Base-by-base conservation (phyloP, 2,113 vertebrate genomes). In the Butorides virescens region DNA sequence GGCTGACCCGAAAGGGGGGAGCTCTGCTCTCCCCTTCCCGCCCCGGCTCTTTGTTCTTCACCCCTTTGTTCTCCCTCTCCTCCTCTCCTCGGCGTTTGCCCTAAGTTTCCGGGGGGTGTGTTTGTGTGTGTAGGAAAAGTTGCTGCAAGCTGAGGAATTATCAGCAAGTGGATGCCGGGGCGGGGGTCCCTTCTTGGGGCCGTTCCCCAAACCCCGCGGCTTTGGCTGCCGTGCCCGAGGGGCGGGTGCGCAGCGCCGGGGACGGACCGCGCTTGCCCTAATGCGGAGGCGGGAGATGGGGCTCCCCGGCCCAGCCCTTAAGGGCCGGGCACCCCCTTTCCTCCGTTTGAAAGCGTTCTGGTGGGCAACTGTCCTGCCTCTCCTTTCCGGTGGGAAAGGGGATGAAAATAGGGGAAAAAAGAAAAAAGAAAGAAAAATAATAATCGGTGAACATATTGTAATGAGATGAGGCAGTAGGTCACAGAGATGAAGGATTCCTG, bases 41-140 rank as follows among this genome's bases (percentile, higher is more conserved):
- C 11, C 61, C 10, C 30, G 15, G 44, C 78, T 68, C 96, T 94
- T 96, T 96, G 94, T 95, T 93, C 95, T 88, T 94, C 70, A 74
- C 82, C 92, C 63, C 79, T 93, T 97, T 97, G 95, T 95, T 92
- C 86, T 88, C 13, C 39, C 39, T 42, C 39, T 42, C 39, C 36
- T 44, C 8, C 29, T 72, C 36, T 77, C 32, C 52, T 88, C 53
- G 20, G 63, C 46, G 44, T 66, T 49, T 25, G 75, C 58, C 70
- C 47, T 7, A 86, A 92, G 83, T 92, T 95, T 74, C 49, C 42
- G 42, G 42, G 42, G 42, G 15, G 42, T 44, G 42, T 44, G 42
- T 44, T 14, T 44, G 42, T 44, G 13, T 44, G 42, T 44, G 42
- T 44, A 67, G 61, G 5, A 62, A 92, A 92, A 96, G 92, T 90